Base-by-base conservation (phyloP, 23 tunicate species). In the Oikopleura dioica region DNA sequence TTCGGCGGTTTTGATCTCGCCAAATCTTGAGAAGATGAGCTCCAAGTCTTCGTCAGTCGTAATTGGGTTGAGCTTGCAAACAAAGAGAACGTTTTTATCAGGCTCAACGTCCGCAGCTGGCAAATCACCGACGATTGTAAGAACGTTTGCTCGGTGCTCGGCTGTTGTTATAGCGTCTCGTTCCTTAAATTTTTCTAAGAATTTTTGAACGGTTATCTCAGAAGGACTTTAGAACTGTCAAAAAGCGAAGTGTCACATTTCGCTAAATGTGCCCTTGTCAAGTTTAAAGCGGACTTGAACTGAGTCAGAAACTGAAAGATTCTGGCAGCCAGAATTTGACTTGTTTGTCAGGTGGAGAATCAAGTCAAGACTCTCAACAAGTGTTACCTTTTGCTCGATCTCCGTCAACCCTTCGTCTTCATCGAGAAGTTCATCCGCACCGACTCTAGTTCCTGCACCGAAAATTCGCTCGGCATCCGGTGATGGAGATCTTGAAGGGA, bases 31-130 rank as follows among this genome's bases (percentile, higher is more conserved):
- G 59, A 91, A 91, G 16, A 91, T 91, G 32, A 91, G 81, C 68
- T 91, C 97, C 59, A 91, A 78, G 76, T 91, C 97, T 63, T 91
- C 97, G 76, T 83, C 87, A 0, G 97, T 91, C 36, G 97, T 91
- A 72, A 91, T 78, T 12, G 97, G 69, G 59, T 91, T 91, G 58
- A 91, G 82, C 59, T 91, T 91, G 50, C 97, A 91, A 50, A 91
- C 84, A 38, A 91, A 91, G 38, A 91, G 76, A n/a, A 91, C 97
- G 76, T 91, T 91, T 68, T 91, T 89, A 0, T 89, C 92, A 26
- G 97, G 97, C 35, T 86, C 85, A 31, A 85, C 94, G 38, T 91
- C 97, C 80, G 82, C 85, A 68, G 82, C 92, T 23, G 97, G 97
- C n/a, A 91, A 69, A 72, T 91, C 97, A 0, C 97, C 97, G 29